phyloP scores from a whole-genome alignment of 2,888 invertebrate genomes.

The Geotrupes spiniger region DNA sequence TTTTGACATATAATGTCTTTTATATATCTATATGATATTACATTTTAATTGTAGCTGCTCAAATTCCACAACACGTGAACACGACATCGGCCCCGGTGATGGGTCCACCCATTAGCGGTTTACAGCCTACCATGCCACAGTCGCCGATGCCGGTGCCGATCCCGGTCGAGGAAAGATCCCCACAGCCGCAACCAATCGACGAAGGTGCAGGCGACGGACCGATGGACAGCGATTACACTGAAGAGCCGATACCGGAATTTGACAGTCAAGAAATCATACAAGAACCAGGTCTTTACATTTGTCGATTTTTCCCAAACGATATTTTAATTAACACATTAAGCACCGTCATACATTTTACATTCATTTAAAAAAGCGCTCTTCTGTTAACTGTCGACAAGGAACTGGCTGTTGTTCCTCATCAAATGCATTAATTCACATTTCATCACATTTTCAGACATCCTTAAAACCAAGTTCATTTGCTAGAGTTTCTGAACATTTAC shows the following conservation, averaged over 20 bases:
- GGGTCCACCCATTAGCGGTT: slow-evolving; percentile 30
- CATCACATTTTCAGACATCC: too few relatives aligned
- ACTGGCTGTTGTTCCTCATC: too few relatives aligned
- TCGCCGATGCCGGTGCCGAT: slow-evolving; percentile 28
- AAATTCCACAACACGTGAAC: slow-evolving; percentile 34
- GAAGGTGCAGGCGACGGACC: slow-evolving; percentile 36
- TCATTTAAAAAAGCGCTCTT: too few relatives aligned
- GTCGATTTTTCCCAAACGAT: too few relatives aligned
- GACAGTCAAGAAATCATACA: slow-evolving; percentile 16
- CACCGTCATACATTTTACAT: too few relatives aligned
- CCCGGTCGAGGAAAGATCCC: slow-evolving; percentile 34
- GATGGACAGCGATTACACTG: slow-evolving; percentile 34
- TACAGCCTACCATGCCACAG: slow-evolving; percentile 34
- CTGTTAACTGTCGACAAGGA: too few relatives aligned
- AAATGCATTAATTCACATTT: too few relatives aligned
- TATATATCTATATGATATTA: not conserved
- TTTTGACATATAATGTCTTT: too few relatives aligned
- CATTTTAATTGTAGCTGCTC: slow-evolving; percentile 22
- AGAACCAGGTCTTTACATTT: slow-evolving; percentile 16
- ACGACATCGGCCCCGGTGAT: slow-evolving; percentile 33
- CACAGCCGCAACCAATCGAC: slow-evolving; percentile 28
- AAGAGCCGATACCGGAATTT: slow-evolving; percentile 16
- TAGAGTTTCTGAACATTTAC: too few relatives aligned
- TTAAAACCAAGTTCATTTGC: too few relatives aligned
- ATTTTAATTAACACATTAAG: too few relatives aligned